Conservation (phyloP, 2,797 vertebrate species). For the Aulostomus chinensis region DNA sequence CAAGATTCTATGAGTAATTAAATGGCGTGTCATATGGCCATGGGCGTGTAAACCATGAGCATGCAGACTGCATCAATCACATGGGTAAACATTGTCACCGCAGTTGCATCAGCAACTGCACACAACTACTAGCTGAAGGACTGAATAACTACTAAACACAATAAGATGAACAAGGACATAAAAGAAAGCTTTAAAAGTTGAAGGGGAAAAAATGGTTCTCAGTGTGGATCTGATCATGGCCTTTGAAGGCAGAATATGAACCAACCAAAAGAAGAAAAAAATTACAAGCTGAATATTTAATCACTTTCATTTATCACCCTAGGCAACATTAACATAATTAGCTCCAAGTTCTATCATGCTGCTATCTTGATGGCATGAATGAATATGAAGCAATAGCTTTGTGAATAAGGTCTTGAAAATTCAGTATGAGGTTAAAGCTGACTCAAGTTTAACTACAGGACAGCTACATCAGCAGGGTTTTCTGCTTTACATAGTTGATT, state of each 20-base stretch:
- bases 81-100: conserved; percentile 16
- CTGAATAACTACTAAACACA: conserved; percentile 19
- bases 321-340: conserved; percentile 44
- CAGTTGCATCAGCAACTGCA: conserved; percentile 10
- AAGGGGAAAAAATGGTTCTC: too few species aligned
- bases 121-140: conserved; percentile 11
- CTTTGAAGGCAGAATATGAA: conserved; percentile 1
- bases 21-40: conserved; percentile 3
- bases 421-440: neutral
- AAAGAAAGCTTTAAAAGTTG: neutral
- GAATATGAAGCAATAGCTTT: conserved; percentile 25
- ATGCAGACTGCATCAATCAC: conserved; percentile 19
- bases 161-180: neutral
- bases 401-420: neutral
- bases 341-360: conserved; percentile 32
- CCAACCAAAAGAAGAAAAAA: neutral
- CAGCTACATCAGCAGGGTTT: too few species aligned
- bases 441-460: neutral
- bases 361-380: conserved; percentile 39
- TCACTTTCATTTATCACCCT: conserved; percentile 51
- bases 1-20: conserved; percentile 16
- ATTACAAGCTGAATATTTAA: conserved; percentile 11
- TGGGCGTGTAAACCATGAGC: neutral
- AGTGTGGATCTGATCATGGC: neutral
- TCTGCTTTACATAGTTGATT: too few species aligned